Percentiles rank a stretch among this genome's conserved stretches.
phyloP scores from a whole-genome alignment of 2,797 vertebrate genomes.

The Macropodus opercularis region DNA sequence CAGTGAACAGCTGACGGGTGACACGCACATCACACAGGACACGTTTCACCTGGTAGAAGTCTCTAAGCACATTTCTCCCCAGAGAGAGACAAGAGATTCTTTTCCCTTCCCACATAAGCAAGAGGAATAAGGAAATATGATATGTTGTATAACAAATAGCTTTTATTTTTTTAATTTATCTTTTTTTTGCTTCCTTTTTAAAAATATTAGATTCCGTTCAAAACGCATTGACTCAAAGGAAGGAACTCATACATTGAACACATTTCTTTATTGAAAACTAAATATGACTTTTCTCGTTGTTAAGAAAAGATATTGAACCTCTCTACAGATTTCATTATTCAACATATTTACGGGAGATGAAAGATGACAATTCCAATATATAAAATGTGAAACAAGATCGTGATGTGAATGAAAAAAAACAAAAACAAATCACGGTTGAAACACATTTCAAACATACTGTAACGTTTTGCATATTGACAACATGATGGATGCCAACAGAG shows the following conservation, averaged over 20 bases:
- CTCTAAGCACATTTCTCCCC: constrained; percentile 31
- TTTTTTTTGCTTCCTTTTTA: too few species aligned
- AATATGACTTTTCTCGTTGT: constrained; percentile 63
- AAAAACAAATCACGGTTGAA: constrained; percentile 13
- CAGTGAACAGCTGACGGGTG: constrained; percentile 65
- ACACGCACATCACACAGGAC: constrained; percentile 58
- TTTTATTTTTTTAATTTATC: too few species aligned
- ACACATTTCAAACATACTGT: constrained; percentile 32
- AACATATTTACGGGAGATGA: constrained; percentile 21
- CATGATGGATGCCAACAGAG: constrained; percentile 36
- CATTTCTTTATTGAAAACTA: constrained; percentile 76
- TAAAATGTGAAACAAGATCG: not conserved
- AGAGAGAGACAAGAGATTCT: constrained; percentile 33
- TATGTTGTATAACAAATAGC: too few species aligned
- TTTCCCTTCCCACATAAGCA: constrained; percentile 36
- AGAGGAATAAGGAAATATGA: constrained; percentile 12
- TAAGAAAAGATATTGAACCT: constrained; percentile 45
- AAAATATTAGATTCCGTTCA: too few species aligned
- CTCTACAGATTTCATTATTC: constrained; percentile 46
- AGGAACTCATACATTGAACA: constrained; percentile 53
- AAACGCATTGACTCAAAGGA: too few species aligned
- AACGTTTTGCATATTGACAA: constrained; percentile 30
- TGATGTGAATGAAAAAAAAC: not conserved
- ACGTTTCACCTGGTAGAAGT: constrained; percentile 52
- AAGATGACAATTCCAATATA: constrained; percentile 6